Percentiles rank a stretch among this genome's conserved stretches.
Evolutionary conservation across 2,888 invertebrate species (phyloP).

Genomic region (Hermaeophaga mercurialis): DNA sequence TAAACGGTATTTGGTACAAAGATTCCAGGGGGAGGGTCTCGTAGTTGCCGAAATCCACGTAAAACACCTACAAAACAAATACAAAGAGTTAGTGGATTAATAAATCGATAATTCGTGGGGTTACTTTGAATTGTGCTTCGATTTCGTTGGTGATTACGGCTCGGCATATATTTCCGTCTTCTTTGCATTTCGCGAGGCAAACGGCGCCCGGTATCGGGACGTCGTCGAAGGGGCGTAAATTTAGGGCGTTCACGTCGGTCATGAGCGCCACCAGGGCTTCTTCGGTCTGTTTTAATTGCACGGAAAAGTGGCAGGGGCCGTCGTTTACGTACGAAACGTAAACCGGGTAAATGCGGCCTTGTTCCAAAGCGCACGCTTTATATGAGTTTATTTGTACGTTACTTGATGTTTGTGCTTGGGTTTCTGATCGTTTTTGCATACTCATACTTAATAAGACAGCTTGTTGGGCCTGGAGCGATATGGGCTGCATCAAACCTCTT

Average conservation of each 20-base stretch:
- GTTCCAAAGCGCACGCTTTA: constrained; percentile 61
- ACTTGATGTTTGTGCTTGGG: neutral
- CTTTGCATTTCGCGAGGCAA: constrained; percentile 74
- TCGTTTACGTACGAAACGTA: constrained; percentile 79
- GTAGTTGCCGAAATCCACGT: constrained; percentile 81
- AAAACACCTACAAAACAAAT: constrained; percentile 61
- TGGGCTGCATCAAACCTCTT: constrained; percentile 58
- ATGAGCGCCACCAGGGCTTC: constrained; percentile 70
- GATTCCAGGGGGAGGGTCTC: constrained; percentile 73
- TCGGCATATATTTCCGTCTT: constrained; percentile 72
- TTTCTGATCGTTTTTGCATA: constrained; percentile 53
- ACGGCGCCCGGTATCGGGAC: constrained; percentile 77
- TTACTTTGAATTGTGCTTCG: constrained; percentile 70
- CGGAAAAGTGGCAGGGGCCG: constrained; percentile 78
- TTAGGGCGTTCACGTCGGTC: constrained; percentile 71
- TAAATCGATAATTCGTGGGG: neutral
- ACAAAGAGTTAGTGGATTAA: neutral
- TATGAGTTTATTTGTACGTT: constrained; percentile 54
- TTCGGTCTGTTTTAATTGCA: constrained; percentile 69
- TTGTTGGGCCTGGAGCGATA: constrained; percentile 61
- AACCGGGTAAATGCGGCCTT: constrained; percentile 68
- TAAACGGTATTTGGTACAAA: constrained; percentile 76
- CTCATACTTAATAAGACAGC: constrained; percentile 48
- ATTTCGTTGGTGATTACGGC: constrained; percentile 77
- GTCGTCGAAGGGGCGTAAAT: constrained; percentile 66